Evolutionary conservation across 2,888 invertebrate species (phyloP), one percentile per base, ranked within the genome.

Genomic region (Luperina nickerlii): DNA sequence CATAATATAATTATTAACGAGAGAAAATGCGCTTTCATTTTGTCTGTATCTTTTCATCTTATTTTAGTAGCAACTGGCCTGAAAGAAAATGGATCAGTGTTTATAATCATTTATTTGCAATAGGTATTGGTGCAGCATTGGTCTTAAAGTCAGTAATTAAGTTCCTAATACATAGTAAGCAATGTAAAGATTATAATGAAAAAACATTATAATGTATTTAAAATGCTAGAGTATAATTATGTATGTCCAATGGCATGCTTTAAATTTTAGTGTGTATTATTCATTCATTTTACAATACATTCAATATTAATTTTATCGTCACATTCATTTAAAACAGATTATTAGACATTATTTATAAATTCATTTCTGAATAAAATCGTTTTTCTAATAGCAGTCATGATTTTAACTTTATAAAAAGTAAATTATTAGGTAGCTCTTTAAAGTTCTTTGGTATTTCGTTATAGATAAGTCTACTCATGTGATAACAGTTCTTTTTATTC

Each of bases 21-120:
- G 15, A 11, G 32, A 45, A 80, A 81, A 63, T 45, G 13, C 51
- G 42, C 24, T 79, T 27, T 74, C 9, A 42, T 67, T 66, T 67
- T n/a, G 74, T n/a, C 20, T 60, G 3, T 54, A 42, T 38, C 15
- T 45, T 81, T 51, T 18, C 1, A 48, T 80, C 54, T 66, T 74
- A 42, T 9, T 81, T 60, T 27, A 48, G 13, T 57, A n/a, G 20
- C 71, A 60, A 27, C 24, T 60, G 18, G 15, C 9, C 18, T 80
- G 51, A 42, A 70, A 76, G 38, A 13, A 32, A 15, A 62, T 27
- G 48, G 9, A 67, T 27, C 38, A 60, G 32, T 48, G 18, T 67
- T 78, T 24, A 24, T 57, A 57, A 57, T 57, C 1, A 57, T 57
- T 57, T 57, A 24, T 9, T 57, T 24, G 24, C 9, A 57, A 57